Base-by-base conservation (phyloP, 1,140 invertebrate genomes). In the Halesus radiatus region DNA sequence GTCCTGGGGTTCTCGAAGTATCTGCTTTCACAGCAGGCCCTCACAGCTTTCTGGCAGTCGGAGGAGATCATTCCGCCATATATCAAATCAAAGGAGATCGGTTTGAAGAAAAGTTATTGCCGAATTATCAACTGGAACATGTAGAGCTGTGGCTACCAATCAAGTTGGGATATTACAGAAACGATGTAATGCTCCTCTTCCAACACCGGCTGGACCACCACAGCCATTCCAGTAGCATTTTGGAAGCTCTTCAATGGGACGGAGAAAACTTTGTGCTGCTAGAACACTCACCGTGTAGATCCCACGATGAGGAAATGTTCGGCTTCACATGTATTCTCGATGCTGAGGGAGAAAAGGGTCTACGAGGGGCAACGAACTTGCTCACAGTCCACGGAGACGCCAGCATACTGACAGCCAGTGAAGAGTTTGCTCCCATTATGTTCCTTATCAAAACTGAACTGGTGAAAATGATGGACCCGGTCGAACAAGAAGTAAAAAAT, bases 211-310 rank as follows among this genome's bases (percentile, higher is more conserved):
- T 91, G 0, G 80, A 86, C 52, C 88, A 89, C 74, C 84, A 83
- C 26, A 85, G 85, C 0, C 90, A 91, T 74, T 84, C 85, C 4
- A 80, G 89, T 7, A 81, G 85, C 15, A 84, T 86, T 6, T 66
- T 91, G n/a, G 90, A 91, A 80, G 84, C 89, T 29, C 85, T 92
- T 0, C 85, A 89, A 2, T 90, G 89, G 86, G 87, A 90, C 79
- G 89, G 88, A 3, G 84, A 86, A 50, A 85, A 86, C 2, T 91
- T 91, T 80, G 85, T 87, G 68, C 58, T 80, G 8, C 60, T 84
- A 20, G 80, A 84, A 50, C 80, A 80, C 66, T 80, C 80, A 2
- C 83, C 80, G 0, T 84, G 83, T 37, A 29, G 13, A 16, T 78
- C 75, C 37, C 73, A 81, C 32, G 78, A 78, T 3, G 78, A 82